These are phyloP conservation scores for Cantharis rufa DNA, from an alignment of 2,888 invertebrate genomes.

Conservation along the genomic window DNA sequence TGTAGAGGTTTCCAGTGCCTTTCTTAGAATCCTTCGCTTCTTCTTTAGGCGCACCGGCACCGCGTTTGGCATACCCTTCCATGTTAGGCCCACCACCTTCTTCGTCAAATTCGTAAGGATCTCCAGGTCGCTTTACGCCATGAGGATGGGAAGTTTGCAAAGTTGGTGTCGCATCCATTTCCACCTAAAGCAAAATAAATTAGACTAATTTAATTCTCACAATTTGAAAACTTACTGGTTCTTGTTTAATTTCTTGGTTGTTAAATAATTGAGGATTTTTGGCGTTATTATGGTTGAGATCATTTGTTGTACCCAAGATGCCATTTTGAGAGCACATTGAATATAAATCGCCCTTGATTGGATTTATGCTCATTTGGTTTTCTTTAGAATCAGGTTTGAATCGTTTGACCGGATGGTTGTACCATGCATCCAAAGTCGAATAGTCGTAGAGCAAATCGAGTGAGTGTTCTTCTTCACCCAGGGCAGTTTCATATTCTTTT, in stretches of 20 bases:
- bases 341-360: constrained; percentile 53
- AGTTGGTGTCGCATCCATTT: constrained; percentile 43
- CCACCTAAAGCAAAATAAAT: constrained; percentile 43
- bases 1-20: constrained; percentile 72
- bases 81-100: constrained; percentile 61
- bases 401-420: constrained; percentile 84
- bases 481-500: constrained; percentile 77
- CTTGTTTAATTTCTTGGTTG: constrained; percentile 67
- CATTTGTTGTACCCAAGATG: constrained; percentile 38
- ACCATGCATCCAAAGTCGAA: constrained; percentile 83
- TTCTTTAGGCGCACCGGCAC: constrained; percentile 56
- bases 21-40: constrained; percentile 53
- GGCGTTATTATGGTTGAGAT: constrained; percentile 38
- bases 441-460: constrained; percentile 88
- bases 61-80: constrained; percentile 56
- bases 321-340: constrained; percentile 48
- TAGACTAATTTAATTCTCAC: background rate
- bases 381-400: constrained; percentile 68
- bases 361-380: constrained; percentile 52
- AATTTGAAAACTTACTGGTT: constrained; percentile 52
- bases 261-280: constrained; percentile 40
- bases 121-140: constrained; percentile 56
- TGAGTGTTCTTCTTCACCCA: constrained; percentile 79
- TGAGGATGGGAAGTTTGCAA: constrained; percentile 40
- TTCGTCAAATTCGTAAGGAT: constrained; percentile 76